Evolutionary conservation across 2,113 vertebrate genomes (phyloP).

Genomic region (Notarius lentiginosus): DNA sequence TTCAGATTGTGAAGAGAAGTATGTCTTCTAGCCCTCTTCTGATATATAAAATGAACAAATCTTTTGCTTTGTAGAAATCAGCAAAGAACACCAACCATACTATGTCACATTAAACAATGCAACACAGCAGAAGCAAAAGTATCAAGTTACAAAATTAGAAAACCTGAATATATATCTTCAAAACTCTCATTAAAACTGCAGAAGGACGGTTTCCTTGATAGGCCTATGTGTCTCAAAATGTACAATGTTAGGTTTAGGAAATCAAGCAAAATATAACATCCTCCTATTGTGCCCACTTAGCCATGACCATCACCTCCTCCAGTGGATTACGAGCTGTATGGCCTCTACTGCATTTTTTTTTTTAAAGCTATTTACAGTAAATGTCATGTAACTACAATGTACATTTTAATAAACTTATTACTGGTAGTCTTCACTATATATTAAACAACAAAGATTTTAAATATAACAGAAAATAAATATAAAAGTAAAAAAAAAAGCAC

Average conservation of each 20-base stretch:
- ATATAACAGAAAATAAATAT: not conserved
- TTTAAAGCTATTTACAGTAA: not conserved
- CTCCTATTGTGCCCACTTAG: not conserved
- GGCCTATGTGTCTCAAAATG: not conserved
- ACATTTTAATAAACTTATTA: too few species aligned
- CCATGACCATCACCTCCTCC: not conserved
- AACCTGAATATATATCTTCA: not conserved
- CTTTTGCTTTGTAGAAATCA: not conserved
- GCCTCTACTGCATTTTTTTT: not conserved
- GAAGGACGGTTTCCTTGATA: not conserved
- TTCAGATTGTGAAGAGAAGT: not conserved
- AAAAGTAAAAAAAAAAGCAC: not conserved
- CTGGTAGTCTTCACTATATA: too few species aligned
- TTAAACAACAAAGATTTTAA: too few species aligned
- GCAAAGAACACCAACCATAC: not conserved
- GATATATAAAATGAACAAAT: not conserved
- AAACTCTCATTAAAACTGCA: not conserved
- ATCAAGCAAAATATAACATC: not conserved
- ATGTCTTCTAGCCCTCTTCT: too few species aligned
- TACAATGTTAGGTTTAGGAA: not conserved
- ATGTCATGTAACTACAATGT: not conserved
- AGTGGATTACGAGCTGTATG: not conserved
- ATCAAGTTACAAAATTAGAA: too few species aligned
- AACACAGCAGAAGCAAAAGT: not conserved
- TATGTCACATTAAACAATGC: not conserved